Evolutionary conservation across 2,113 vertebrate species (phyloP).

Genomic region (Ictalurus furcatus): DNA sequence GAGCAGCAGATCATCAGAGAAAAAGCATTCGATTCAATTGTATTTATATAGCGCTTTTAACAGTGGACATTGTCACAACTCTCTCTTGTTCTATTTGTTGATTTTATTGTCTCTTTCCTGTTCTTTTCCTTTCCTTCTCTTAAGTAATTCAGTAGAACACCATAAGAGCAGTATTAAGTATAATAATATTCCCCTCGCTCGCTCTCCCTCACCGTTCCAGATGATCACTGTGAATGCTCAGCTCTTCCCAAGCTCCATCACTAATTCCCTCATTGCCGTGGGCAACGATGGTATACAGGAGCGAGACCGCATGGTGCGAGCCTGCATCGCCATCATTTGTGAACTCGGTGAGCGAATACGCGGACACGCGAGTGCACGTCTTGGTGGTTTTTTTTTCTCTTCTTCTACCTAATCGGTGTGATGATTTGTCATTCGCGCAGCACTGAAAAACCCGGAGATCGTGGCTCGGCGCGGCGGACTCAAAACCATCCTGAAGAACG

Average conservation of each 20-base stretch:
- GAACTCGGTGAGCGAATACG: constrained; percentile 84
- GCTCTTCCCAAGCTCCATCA: constrained; percentile 92
- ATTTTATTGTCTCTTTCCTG: neutral
- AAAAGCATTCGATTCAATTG: neutral
- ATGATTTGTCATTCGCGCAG: constrained; percentile 62
- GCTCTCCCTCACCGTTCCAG: constrained; percentile 63
- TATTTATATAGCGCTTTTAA: neutral
- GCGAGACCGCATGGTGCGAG: constrained; percentile 96
- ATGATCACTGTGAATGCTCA: constrained; percentile 99
- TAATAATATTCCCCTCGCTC: neutral
- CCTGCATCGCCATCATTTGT: constrained; percentile 96
- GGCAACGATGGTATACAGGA: constrained; percentile 97
- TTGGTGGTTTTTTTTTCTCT: neutral
- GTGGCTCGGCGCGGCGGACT: constrained; percentile 93
- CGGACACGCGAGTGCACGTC: neutral
- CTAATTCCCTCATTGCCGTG: constrained; percentile 96
- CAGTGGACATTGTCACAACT: neutral
- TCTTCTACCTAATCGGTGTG: neutral
- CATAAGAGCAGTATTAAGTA: neutral
- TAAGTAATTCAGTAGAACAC: neutral
- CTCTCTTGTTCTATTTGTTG: neutral
- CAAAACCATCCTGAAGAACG: constrained; percentile 95
- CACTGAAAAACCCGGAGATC: constrained; percentile 95
- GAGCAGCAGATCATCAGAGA: neutral
- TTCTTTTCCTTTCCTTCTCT: neutral